Conservation (phyloP, 2,888 invertebrate species). For the Oxystoma pomonae region DNA sequence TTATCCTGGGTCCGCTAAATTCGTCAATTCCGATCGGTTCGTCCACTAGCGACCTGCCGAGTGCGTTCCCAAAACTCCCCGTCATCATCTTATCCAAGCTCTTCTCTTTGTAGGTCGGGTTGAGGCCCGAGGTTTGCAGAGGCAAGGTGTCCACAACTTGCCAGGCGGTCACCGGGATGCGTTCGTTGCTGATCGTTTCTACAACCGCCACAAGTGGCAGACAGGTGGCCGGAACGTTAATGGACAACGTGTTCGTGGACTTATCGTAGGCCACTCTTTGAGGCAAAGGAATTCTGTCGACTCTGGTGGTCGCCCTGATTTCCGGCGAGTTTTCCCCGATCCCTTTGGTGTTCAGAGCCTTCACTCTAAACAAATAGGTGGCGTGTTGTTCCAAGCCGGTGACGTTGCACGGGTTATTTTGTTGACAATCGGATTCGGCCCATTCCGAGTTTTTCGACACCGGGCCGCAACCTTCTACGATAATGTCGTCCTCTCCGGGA, state of each 20-base stretch:
- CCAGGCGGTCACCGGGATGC: conserved; percentile 58
- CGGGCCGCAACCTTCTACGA: conserved; percentile 59
- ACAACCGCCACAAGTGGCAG: conserved; percentile 72
- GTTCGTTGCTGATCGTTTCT: conserved; percentile 62
- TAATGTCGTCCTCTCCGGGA: conserved; percentile 57
- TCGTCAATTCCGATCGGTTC: conserved; percentile 60
- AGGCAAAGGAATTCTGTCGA: conserved; percentile 77
- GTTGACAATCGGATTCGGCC: conserved; percentile 82
- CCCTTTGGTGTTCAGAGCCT: conserved; percentile 84
- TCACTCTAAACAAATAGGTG: conserved; percentile 81
- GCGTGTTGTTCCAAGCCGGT: conserved; percentile 82
- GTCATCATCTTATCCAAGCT: conserved; percentile 60
- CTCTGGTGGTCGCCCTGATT: conserved; percentile 74
- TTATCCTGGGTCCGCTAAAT: conserved; percentile 59
- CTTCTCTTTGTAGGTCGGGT: conserved; percentile 66
- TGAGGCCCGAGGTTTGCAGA: conserved; percentile 66
- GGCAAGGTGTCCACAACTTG: conserved; percentile 70
- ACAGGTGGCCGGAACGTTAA: conserved; percentile 76
- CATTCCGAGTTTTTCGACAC: conserved; percentile 62
- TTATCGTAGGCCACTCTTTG: conserved; percentile 81
- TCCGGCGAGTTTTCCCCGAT: conserved; percentile 85
- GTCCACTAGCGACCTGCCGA: conserved; percentile 53
- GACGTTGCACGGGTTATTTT: conserved; percentile 84
- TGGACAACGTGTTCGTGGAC: conserved; percentile 67
- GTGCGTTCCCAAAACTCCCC: conserved; percentile 42